These are phyloP conservation scores for Cacoxenus indagator DNA, from an alignment of 2,888 invertebrate genomes.

Conservation along the genomic window DNA sequence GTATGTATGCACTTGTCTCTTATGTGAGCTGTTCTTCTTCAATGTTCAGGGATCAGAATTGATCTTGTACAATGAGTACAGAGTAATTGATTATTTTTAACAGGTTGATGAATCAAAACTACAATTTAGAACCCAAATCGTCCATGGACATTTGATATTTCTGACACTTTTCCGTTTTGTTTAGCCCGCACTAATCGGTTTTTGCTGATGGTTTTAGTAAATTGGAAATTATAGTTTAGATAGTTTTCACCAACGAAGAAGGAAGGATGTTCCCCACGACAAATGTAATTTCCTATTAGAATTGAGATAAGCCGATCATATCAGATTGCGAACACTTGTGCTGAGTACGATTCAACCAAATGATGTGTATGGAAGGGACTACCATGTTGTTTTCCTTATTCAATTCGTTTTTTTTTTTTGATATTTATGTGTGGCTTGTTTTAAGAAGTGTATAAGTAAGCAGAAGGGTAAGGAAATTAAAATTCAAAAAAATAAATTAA, in stretches of 20 bases:
- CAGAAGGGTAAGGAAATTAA: too few species aligned
- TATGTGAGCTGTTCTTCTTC: constrained; percentile 22
- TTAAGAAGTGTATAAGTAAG: too few species aligned
- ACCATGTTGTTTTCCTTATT: too few species aligned
- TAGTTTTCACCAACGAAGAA: constrained; percentile 46
- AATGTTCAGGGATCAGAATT: constrained; percentile 3
- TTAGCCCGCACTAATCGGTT: not conserved
- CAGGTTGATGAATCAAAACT: constrained; percentile 47
- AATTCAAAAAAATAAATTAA: too few species aligned
- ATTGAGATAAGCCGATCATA: constrained; percentile 47
- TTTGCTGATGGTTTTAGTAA: constrained; percentile 27
- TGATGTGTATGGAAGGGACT: too few species aligned
- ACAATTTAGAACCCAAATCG: constrained; percentile 15
- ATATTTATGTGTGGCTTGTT: too few species aligned
- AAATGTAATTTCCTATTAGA: constrained; percentile 45
- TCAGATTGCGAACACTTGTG: constrained; percentile 21
- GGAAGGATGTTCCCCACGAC: constrained; percentile 47
- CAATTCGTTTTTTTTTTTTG: too few species aligned
- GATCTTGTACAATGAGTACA: constrained; percentile 53
- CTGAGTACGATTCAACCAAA: not conserved
- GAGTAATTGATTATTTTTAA: constrained; percentile 61
- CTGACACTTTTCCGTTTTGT: constrained; percentile 48
- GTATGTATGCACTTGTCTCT: constrained; percentile 47
- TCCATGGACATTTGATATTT: constrained; percentile 57
- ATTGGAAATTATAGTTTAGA: constrained; percentile 43